Evolutionary conservation across 2,113 vertebrate genomes (phyloP), one percentile per base, ranked within the genome.

Genomic region (Eurypyga helias): DNA sequence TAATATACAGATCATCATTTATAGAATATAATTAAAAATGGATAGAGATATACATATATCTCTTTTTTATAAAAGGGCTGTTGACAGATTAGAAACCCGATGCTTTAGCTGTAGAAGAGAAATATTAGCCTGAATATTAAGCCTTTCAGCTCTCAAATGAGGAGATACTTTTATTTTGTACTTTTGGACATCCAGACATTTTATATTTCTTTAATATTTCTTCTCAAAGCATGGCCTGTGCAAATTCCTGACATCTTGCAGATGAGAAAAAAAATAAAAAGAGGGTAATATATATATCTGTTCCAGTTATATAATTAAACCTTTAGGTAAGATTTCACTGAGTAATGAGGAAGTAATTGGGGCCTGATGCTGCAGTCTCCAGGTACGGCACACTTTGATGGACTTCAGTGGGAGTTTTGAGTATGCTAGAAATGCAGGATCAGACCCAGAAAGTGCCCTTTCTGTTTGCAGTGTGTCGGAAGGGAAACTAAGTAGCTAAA

Each of bases 71-170:
- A 80, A 54, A 76, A 96, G 52, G 6, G 73, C 20, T 43, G 69
- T 96, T 92, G 95, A 94, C 73, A 93, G 80, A 51, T 83, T 89
- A 71, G 54, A 81, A 94, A 79, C 97, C 36, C 29, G 43, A 43
- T 91, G 82, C 83, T 17, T 73, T 79, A 94, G 52, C 52, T 14
- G 19, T 60, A 94, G 84, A 87, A 96, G 73, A 96, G 54, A 96
- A 96, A 94, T 76, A 85, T 72, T 92, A 79, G 79, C 83, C 72
- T 84, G 48, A 93, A 25, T 97, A 58, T 87, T 93, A 85, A 94
- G 94, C 55, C 65, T 83, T 88, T 79, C 24, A 94, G n/a, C 65
- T 95, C 87, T 97, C 46, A 83, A 26, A 73, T 72, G 54, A 94
- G 85, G 34, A 91, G 51, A 88, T 73, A 19, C 65, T 78, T 78